Evolutionary conservation across 2,797 vertebrate species (phyloP), one percentile per base, ranked within the genome.

Genomic region (Gymnothorax reevesii): DNA sequence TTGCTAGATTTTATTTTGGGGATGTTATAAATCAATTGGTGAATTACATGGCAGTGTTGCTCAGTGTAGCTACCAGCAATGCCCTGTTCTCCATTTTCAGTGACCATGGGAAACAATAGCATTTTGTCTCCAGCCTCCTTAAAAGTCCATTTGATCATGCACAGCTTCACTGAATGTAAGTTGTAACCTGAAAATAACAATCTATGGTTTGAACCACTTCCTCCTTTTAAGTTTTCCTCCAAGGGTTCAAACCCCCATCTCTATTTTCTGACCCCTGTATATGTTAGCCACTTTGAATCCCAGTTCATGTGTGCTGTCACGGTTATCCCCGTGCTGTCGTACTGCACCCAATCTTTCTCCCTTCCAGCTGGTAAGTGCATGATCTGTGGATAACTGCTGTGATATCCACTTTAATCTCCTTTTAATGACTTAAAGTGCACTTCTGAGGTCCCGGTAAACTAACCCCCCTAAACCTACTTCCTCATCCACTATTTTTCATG

Each of bases 391-490:
- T 87, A 86, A 64, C 93, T 85, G 89, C 92, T 90, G 92, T 84
- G 92, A 91, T 90, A 82, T 87, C 91, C 87, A 93, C 92, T 91
- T 93, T 96, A 96, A 96, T 96, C 95, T 95, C 91, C 85, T 95
- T 96, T 95, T 95, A 96, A 96, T 95, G 92, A 94, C 92, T 87
- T 91, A 89, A 86, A 89, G 88, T 85, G 88, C 87, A 87, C 92
- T 94, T 92, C 93, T 0, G 69, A 93, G 91, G 94, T 55, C 86
- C 33, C 22, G 52, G 82, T 79, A 71, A 87, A 71, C 54, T 25
- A 52, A 2, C 62, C 60, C 64, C 83, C 49, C 20, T 27, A 60
- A 86, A 69, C 25, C 6, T 22, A 54, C 9, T 22, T 54, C 75
- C 75, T 52, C 49, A 7, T 7, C 75, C 15, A 52, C 49, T 55